Base-by-base conservation (phyloP, 1,140 invertebrate genomes). In the Bicyclus anynana region DNA sequence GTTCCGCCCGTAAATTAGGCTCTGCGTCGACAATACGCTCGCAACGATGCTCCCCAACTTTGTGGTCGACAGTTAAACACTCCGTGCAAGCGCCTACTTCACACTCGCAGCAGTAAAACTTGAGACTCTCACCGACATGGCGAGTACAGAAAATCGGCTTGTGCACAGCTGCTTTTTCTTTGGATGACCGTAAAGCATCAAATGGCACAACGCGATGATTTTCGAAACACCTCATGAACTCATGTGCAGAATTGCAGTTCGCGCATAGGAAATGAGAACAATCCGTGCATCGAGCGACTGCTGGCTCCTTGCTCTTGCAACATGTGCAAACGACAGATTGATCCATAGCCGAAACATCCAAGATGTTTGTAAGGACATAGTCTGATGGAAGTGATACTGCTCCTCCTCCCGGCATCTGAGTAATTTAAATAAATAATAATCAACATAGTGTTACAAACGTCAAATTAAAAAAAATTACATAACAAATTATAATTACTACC, bases 221-320 rank as follows among this genome's bases (percentile, higher is more conserved):
- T 84, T 98, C 96, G 84, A 98, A 98, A 86, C 96, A 97, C 42
- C 96, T 91, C 97, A 98, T 98, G 68, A 94, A 95, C 80, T 97
- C 94, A 87, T 99, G 97, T 42, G 97, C 97, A 20, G 95, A 96
- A 62, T 97, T 96, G 89, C 97, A 99, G 79, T 97, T 96, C 16
- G 93, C 93, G 89, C 97, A 98, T 12, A 98, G 90, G 77, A 97
- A 96, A 89, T 97, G 97, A 67, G 96, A 96, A 87, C 97, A 98
- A 80, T 97, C 96, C 61, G 93, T 94, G 87, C 97, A 98, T 54
- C 96, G 93, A 12, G 97, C 97, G 12, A 98, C 94, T 12, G 97
- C 97, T 74, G 94, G 93, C 81, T 97, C 95, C 81, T 96, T 96
- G 67, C 95, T 93, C 71, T 96, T 97, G 84, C 96, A 97, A 44